Percentiles rank a stretch among this genome's conserved stretches.
These are phyloP conservation scores for Gnatocerus cornutus DNA, from an alignment of 2,888 invertebrate species.

Conservation along the genomic window DNA sequence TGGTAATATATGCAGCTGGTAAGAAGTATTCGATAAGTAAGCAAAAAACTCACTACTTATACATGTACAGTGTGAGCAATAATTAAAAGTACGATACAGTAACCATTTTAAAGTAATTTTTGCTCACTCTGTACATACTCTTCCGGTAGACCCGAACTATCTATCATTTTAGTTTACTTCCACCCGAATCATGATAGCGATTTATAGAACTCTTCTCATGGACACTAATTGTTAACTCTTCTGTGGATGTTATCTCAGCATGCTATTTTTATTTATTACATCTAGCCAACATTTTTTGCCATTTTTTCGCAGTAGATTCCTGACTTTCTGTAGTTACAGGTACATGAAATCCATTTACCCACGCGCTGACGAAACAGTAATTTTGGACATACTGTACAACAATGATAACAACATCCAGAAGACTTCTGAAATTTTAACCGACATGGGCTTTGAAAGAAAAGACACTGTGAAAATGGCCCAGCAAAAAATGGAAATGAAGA, in stretches of 20 bases:
- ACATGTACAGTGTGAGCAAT: too few species aligned
- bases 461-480: conserved; percentile 76
- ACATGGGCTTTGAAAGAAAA: conserved; percentile 88
- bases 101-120: too few species aligned
- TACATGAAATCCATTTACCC: conserved; percentile 94
- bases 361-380: conserved; percentile 90
- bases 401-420: conserved; percentile 94
- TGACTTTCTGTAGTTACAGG: conserved; percentile 72
- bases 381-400: conserved; percentile 87
- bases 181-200: too few species aligned
- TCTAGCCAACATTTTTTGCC: not conserved
- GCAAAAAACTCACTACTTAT: too few species aligned
- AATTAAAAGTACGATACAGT: too few species aligned
- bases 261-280: conserved; percentile 8
- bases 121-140: too few species aligned
- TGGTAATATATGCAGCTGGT: too few species aligned
- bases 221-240: not conserved
- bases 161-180: too few species aligned
- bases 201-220: too few species aligned
- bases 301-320: too few species aligned
- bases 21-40: too few species aligned
- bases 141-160: too few species aligned
- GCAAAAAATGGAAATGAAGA: conserved; percentile 70
- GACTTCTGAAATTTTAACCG: conserved; percentile 85
- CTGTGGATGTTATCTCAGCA: conserved; percentile 1